Evolutionary conservation across 37 sponge, comb jelly and placozoan species (phyloP).

Genomic region (Beroe forskalii): DNA sequence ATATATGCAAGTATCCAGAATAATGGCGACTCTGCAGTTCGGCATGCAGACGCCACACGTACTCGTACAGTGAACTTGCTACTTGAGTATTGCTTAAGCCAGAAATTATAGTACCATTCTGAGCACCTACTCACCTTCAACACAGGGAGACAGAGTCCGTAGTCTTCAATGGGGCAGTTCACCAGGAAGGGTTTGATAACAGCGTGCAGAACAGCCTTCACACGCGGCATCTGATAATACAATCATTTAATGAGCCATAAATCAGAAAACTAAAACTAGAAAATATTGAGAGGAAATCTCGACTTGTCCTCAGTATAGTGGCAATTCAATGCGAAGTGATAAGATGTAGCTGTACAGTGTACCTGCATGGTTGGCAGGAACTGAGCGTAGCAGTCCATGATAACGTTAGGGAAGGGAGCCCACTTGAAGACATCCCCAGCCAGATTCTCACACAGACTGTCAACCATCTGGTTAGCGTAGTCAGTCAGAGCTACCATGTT

Average conservation of each 20-base stretch:
- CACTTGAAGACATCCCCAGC: constrained; percentile 12
- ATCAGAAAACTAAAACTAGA: no score
- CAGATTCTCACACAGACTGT: constrained; percentile 35
- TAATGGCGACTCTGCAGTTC: no score
- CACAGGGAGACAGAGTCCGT: constrained; percentile 14
- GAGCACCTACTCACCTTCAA: neutral
- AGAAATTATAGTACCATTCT: neutral
- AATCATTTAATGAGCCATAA: no score
- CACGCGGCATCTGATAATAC: constrained; percentile 41
- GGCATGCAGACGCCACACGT: no score
- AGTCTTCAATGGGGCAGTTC: constrained; percentile 58
- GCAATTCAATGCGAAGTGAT: no score
- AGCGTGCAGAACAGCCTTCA: constrained; percentile 38
- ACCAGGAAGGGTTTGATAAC: constrained; percentile 27
- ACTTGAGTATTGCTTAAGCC: no score
- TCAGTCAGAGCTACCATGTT: constrained; percentile 65
- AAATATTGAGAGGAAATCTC: no score
- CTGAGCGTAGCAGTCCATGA: constrained; percentile 61
- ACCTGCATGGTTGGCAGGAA: constrained; percentile 58
- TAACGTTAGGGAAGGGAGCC: constrained; percentile 20
- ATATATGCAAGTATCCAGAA: no score
- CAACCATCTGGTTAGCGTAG: constrained; percentile 57
- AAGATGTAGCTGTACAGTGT: no score
- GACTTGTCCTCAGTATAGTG: no score
- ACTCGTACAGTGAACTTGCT: no score